A percentile compares a stretch with the other conserved stretches of the same genome.
phyloP scores from a whole-genome alignment of 1,140 invertebrate species.

The Bombus cullumanus region DNA sequence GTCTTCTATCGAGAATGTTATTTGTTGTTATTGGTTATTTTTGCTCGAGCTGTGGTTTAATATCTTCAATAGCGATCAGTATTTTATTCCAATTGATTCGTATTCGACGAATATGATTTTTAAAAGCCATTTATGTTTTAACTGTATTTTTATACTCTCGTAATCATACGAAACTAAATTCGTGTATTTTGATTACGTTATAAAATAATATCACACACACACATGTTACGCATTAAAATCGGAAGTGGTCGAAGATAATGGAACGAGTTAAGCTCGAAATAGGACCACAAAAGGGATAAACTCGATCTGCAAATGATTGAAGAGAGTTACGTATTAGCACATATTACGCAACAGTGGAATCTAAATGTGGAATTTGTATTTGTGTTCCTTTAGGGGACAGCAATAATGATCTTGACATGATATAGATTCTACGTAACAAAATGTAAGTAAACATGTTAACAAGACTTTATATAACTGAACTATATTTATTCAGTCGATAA shows the following conservation, averaged over 20 bases:
- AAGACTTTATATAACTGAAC: neutral
- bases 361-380: neutral
- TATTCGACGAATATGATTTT: neutral
- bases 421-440: neutral
- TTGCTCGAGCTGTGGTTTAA: neutral
- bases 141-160: neutral
- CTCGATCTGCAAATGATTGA: neutral
- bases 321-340: neutral
- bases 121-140: neutral
- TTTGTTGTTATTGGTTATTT: neutral
- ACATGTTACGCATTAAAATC: neutral
- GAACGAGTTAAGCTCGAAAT: neutral
- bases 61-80: neutral
- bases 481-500: neutral
- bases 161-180: neutral
- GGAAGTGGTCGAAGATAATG: neutral
- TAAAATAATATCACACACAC: neutral
- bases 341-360: conserved; percentile 4
- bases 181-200: neutral
- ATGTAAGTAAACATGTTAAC: neutral
- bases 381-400: neutral
- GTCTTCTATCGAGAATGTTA: neutral
- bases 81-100: neutral
- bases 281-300: neutral
- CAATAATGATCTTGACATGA: neutral